phyloP scores from a whole-genome alignment of 2,888 invertebrate species.

The Chouioia cunea region DNA sequence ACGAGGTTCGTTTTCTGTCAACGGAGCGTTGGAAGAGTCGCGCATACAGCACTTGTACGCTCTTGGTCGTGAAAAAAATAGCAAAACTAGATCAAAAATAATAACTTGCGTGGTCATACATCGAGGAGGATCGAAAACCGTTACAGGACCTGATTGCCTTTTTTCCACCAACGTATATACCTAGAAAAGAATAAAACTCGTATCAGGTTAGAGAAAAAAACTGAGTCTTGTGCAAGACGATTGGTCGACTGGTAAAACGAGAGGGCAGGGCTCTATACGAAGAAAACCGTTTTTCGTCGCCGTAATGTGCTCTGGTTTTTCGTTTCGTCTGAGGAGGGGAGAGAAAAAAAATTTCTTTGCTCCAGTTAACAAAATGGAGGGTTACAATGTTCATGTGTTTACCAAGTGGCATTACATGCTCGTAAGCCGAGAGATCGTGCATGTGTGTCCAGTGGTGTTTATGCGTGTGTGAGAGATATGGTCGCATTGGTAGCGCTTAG shows the following conservation, averaged over 20 bases:
- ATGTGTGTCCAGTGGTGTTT: too few species aligned
- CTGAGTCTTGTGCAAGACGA: background rate
- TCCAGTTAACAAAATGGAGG: slow-evolving; percentile 55
- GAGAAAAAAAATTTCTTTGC: slow-evolving; percentile 51
- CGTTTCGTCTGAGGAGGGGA: slow-evolving; percentile 15
- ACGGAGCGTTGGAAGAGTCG: slow-evolving; percentile 20
- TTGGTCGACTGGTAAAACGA: slow-evolving; percentile 29
- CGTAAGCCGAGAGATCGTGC: slow-evolving; percentile 4
- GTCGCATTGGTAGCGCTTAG: slow-evolving; percentile 1
- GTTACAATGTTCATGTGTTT: background rate
- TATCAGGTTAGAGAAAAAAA: slow-evolving; percentile 30
- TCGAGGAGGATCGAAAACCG: background rate
- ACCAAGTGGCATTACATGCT: slow-evolving; percentile 1
- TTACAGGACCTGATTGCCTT: slow-evolving; percentile 34
- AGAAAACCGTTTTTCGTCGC: slow-evolving; percentile 43
- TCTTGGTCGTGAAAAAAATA: background rate
- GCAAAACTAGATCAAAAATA: slow-evolving; percentile 35
- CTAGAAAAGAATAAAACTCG: slow-evolving; percentile 37
- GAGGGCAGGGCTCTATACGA: background rate
- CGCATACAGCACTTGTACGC: too few species aligned
- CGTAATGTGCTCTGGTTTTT: too few species aligned
- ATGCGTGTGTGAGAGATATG: slow-evolving; percentile 7
- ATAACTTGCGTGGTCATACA: slow-evolving; percentile 9
- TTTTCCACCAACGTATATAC: slow-evolving; percentile 32
- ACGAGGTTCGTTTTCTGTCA: slow-evolving; percentile 37